Percentiles rank a stretch among this genome's conserved stretches.
Conservation (phyloP, 2,113 vertebrate species). For the Engystomops pustulosus region DNA sequence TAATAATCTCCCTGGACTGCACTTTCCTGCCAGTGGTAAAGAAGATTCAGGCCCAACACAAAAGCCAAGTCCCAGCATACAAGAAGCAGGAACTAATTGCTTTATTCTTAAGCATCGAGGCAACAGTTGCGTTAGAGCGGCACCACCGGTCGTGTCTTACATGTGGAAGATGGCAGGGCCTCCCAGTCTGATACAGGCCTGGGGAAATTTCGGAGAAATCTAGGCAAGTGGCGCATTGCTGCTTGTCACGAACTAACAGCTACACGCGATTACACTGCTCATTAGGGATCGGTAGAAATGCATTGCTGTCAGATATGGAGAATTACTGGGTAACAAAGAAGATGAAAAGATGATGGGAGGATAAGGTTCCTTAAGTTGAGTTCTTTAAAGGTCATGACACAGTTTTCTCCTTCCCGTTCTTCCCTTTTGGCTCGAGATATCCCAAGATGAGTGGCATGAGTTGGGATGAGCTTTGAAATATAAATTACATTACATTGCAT, state of each 20-base stretch:
- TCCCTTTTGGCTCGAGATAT: no score
- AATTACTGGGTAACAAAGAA: background rate
- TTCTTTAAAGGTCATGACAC: background rate
- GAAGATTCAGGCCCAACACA: constrained; percentile 44
- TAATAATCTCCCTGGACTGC: constrained; percentile 40
- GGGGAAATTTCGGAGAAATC: constrained; percentile 20
- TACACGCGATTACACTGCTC: constrained; percentile 14
- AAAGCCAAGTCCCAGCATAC: constrained; percentile 27
- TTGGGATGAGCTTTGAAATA: no score
- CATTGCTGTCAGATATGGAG: background rate
- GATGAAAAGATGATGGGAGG: background rate
- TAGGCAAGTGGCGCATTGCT: background rate
- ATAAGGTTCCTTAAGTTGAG: background rate
- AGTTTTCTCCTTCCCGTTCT: background rate
- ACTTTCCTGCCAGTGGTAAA: constrained; percentile 37
- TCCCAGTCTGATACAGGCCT: constrained; percentile 14
- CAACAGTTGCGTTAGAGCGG: constrained; percentile 9
- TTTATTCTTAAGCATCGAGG: constrained; percentile 28
- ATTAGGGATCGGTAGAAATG: background rate
- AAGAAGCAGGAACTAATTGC: constrained; percentile 38
- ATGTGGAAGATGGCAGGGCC: constrained; percentile 22
- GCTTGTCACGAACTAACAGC: constrained; percentile 24
- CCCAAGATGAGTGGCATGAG: no score
- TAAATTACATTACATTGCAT: no score
- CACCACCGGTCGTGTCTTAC: constrained; percentile 26